phyloP scores from a whole-genome alignment of 2,113 vertebrate genomes.

The Tetraodon nigroviridis region DNA sequence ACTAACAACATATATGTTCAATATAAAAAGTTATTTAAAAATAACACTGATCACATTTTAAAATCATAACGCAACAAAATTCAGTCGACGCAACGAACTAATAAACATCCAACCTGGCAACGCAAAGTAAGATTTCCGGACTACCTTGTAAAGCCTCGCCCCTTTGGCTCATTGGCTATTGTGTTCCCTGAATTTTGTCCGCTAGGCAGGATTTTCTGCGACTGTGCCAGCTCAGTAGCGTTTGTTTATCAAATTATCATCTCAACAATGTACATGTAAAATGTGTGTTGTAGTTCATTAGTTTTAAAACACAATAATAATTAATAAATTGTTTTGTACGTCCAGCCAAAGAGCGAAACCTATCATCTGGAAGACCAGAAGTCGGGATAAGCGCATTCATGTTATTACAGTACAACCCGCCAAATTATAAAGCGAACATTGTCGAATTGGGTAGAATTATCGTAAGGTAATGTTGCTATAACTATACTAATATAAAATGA shows the following conservation, averaged over 20 bases:
- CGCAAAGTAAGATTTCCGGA: not conserved
- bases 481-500: constrained; percentile 10
- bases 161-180: no score
- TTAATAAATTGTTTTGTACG: no score
- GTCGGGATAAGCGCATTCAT: not conserved
- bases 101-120: constrained; percentile 40
- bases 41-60: no score
- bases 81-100: not conserved
- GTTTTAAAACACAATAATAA: no score
- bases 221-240: not conserved
- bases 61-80: no score
- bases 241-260: not conserved
- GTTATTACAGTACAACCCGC: constrained; percentile 39
- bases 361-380: constrained; percentile 20
- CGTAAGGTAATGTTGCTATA: not conserved
- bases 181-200: not conserved
- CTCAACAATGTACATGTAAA: no score
- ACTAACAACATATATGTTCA: no score
- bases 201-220: not conserved
- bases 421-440: constrained; percentile 56
- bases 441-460: not conserved
- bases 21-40: no score
- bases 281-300: no score
- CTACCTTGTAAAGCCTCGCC: not conserved
- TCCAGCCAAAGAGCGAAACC: not conserved